A percentile compares a stretch with the other conserved stretches of the same genome.
Conservation (phyloP, 2,797 vertebrate species). For the Glossophaga mutica region DNA sequence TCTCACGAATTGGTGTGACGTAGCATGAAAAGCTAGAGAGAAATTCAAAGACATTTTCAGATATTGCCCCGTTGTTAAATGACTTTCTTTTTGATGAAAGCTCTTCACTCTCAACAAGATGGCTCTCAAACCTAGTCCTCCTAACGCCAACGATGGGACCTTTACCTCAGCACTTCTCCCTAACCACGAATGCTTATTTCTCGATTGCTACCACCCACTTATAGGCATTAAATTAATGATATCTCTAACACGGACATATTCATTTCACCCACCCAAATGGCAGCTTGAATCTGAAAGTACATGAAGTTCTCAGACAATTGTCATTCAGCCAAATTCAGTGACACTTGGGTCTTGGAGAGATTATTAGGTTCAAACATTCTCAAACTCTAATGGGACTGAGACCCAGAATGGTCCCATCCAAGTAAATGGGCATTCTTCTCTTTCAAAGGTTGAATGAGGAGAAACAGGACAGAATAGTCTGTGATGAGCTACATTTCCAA, state of each 20-base stretch:
- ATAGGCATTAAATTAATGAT: background rate
- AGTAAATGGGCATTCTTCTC: background rate
- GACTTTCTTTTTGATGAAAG: background rate
- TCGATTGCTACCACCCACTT: constrained; percentile 19
- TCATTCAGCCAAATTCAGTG: background rate
- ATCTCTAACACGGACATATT: background rate
- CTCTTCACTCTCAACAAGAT: background rate
- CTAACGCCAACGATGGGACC: background rate
- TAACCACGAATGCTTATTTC: constrained; percentile 31
- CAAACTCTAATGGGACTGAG: background rate
- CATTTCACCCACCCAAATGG: background rate
- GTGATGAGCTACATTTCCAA: background rate
- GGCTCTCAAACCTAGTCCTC: background rate
- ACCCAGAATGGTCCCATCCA: background rate
- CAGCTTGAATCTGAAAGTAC: constrained; percentile 11
- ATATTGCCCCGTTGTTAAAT: background rate
- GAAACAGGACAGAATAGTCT: background rate
- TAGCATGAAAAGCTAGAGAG: background rate
- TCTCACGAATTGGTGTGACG: background rate
- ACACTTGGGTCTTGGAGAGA: background rate
- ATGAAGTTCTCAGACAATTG: background rate
- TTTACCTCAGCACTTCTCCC: background rate
- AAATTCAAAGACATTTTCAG: background rate
- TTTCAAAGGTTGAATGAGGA: background rate
- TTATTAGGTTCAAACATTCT: background rate